Base-by-base conservation (phyloP, 2,888 invertebrate species). In the Tenthredo amoena region DNA sequence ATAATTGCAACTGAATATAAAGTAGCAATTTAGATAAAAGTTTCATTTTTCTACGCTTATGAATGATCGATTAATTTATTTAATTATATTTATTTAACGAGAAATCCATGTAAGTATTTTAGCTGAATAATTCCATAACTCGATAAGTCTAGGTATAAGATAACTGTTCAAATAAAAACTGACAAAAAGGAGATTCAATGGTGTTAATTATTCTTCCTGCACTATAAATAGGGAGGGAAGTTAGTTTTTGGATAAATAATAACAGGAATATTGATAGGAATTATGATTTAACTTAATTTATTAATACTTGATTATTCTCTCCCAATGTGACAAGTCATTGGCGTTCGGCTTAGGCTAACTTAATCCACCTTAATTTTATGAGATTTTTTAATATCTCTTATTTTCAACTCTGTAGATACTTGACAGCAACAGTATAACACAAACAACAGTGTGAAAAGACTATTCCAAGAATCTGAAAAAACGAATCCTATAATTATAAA, bases 361-460 rank as follows among this genome's bases (percentile, higher is more conserved):
- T 40, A 81, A 58, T 81, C 62, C 10, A 15, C 40, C 26, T 81
- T 81, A 10, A 40, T 37, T 10, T 4, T 37, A 26, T 40, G 79
- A n/a, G 58, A 62, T 81, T 47, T 62, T 77, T 50, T 47, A 2
- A 93, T 84, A 89, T 94, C 93, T 87, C 90, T 90, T 86, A 90
- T 88, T 88, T 93, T 94, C 9, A 95, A 88, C 90, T 95, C 94
- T 31, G 94, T 94, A 12, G 95, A 95, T 68, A 95, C 94, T 91
- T 95, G 95, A 88, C 95, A 95, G 88, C 95, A 95, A 86, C 94
- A 95, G 89, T 95, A 95, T 85, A 95, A 91, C 71, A 94, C 91
- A 83, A 94, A 90, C 6, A 95, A 88, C 50, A 95, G 88, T 37
- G 92, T 87, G 0, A 92, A 65, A 68, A 92, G 91, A 34, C 89